These are phyloP conservation scores for Hoplostethus mediterraneus DNA, from an alignment of 2,797 vertebrate species.

Conservation along the genomic window DNA sequence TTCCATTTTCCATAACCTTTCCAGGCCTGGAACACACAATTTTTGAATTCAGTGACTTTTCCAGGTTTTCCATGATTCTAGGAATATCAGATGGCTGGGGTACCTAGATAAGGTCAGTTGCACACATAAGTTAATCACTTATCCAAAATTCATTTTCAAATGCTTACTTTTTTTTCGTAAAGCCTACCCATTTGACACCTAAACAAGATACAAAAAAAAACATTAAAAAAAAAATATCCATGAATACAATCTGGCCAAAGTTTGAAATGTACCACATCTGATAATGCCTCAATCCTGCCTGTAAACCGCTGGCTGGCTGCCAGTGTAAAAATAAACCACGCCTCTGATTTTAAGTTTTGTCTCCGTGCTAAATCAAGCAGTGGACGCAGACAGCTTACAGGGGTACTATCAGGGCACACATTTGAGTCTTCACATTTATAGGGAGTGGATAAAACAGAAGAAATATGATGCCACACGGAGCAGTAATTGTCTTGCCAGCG, in stretches of 20 bases:
- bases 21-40: no score
- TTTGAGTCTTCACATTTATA: background rate
- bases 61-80: background rate
- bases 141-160: conserved; percentile 1
- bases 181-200: background rate
- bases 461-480: conserved; percentile 4
- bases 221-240: no score
- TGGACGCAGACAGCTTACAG: background rate
- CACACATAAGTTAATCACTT: conserved; percentile 15
- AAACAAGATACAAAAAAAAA: background rate
- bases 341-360: background rate
- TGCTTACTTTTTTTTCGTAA: background rate
- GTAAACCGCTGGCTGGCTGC: conserved; percentile 11
- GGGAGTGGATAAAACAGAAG: background rate
- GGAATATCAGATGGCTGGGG: background rate
- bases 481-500: background rate
- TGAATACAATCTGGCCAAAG: background rate
- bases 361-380: background rate
- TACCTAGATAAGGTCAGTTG: conserved; percentile 34
- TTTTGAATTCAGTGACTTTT: no score
- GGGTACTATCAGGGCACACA: background rate
- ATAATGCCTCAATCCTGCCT: conserved; percentile 2
- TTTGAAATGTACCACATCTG: no score
- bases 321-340: background rate
- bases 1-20: no score